phyloP scores from a whole-genome alignment of 2,797 vertebrate species.

The Acrossocheilus fasciatus region DNA sequence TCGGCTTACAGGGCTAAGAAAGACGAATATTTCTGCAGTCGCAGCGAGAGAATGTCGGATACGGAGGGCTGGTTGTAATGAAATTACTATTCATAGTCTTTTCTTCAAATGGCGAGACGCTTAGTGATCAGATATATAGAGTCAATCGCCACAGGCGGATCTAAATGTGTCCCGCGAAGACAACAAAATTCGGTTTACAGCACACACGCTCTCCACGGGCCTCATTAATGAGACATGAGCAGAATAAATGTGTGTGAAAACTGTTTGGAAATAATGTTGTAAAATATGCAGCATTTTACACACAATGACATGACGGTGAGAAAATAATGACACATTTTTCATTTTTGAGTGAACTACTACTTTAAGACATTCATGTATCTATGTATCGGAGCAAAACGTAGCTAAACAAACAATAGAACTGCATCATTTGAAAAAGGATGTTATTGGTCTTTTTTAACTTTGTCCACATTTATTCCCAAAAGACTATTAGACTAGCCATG shows the following conservation, averaged over 20 bases:
- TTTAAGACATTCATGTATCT: background rate
- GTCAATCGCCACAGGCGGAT: slow-evolving; percentile 29
- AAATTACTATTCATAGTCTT: slow-evolving; percentile 54
- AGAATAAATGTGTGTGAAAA: background rate
- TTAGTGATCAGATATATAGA: slow-evolving; percentile 38
- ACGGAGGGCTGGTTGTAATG: slow-evolving; percentile 25
- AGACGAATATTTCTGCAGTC: slow-evolving; percentile 45
- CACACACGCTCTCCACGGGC: background rate
- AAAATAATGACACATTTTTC: background rate
- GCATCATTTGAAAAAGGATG: background rate
- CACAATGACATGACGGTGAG: background rate
- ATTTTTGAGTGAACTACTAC: background rate
- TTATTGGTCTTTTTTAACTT: slow-evolving; percentile 10
- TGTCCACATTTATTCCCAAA: slow-evolving; percentile 54
- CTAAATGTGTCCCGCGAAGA: slow-evolving; percentile 25
- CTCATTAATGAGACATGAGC: slow-evolving; percentile 15
- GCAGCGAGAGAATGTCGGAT: slow-evolving; percentile 32
- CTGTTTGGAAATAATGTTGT: background rate
- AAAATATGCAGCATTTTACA: background rate
- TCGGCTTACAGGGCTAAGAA: slow-evolving; percentile 44
- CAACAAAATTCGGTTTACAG: slow-evolving; percentile 5
- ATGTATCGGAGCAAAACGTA: background rate
- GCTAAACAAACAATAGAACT: background rate
- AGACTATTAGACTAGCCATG: slow-evolving; percentile 60
- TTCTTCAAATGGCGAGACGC: slow-evolving; percentile 32